Evolutionary conservation across 2,797 vertebrate genomes (phyloP), one percentile per base, ranked within the genome.

Genomic region (Coregonus sp.): DNA sequence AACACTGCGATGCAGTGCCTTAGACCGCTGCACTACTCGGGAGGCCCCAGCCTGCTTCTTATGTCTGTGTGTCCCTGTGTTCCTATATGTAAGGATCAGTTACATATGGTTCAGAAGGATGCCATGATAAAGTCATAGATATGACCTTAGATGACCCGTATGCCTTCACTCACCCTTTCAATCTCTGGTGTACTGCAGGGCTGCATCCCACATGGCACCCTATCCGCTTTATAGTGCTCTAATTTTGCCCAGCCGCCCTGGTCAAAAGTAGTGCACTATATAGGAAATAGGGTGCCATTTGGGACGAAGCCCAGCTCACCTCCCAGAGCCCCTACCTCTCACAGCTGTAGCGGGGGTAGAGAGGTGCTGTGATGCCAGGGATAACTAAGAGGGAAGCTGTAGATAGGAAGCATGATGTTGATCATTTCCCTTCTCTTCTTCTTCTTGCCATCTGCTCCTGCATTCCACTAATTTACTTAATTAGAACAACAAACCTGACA

Each of bases 401-500:
- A 59, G 76, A 69, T 61, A 75, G 51, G 72, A 78, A 79, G 47
- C 59, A 77, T 20, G 56, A n/a, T 59, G 56, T 59, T 73, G 69
- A 87, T 90, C 80, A 89, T 91, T 88, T 87, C 87, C 77, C 84
- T 91, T 1, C 90, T 63, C 33, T 12, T 84, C 40, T 47, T 47
- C 40, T 47, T 47, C 84, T 82, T 85, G 84, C 92, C 92, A 94
- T 94, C 93, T 95, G 92, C 90, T 89, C 88, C 67, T 76, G 73
- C 84, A 89, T 90, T 91, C 77, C 81, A 72, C 75, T 87, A 89
- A 90, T 89, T 89, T 83, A 90, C 87, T 93, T 90, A 91, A 91
- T 85, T 86, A 87, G 77, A 87, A 81, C 81, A 86, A 85, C 85
- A 81, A 84, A 80, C 79, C 75, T 81, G 82, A 89, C 87, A 77